Evolutionary conservation across 2,888 invertebrate species (phyloP), one percentile per base, ranked within the genome.

Genomic region (Ptilodon capucinus): DNA sequence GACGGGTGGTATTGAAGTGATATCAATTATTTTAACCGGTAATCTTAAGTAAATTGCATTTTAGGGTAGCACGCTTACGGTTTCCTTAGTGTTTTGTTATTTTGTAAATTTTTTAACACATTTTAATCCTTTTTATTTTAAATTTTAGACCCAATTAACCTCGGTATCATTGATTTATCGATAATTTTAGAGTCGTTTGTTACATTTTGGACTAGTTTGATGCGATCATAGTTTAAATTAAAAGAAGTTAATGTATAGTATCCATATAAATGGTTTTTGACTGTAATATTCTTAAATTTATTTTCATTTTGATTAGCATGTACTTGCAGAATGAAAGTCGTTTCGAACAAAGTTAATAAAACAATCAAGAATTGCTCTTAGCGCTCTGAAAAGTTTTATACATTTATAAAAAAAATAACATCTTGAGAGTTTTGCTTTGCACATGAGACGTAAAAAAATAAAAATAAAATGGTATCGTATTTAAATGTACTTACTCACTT

Each of bases 41-140:
- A 51, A 80, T 81, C 75, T 80, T 80, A 65, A 66, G 56, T 80
- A 83, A 78, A 82, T 73, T 81, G 79, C 77, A 71, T 74, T 74
- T 74, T 79, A 79, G 84, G 76, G 80, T 86, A 87, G 77, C 64
- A 80, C 73, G 86, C 87, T 91, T 87, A 81, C 76, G 79, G 80
- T 85, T 89, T 83, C 61, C 59, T 72, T 84, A 84, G 83, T 80
- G 79, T 85, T 88, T 88, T 86, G 85, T 88, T 87, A 87, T 80
- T 81, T 79, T 86, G 84, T 85, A 87, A 84, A 86, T 79, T 85
- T n/a, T 67, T 84, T 87, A 89, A 89, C 86, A 83, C 69, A 21
- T 77, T 77, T 71, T 75, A 75, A 78, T 64, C 55, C 59, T 54
- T 57, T 49, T 54, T 64, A n/a, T 75, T 76, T 71, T 76, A 75